These are phyloP conservation scores for Helicoverpa assulta DNA, from an alignment of 2,888 invertebrate genomes.

Conservation along the genomic window DNA sequence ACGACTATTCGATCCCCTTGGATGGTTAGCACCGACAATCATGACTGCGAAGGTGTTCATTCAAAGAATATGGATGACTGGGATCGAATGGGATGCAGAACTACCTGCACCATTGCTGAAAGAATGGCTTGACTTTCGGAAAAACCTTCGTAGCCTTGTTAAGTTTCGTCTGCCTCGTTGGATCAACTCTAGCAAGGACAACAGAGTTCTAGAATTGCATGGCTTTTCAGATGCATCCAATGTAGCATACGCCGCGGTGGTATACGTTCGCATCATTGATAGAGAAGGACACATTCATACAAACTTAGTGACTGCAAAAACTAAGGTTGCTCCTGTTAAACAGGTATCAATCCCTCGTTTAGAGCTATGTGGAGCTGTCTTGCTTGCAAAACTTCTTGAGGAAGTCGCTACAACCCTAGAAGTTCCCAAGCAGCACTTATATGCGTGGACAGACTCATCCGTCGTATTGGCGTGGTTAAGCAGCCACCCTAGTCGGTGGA, in stretches of 20 bases:
- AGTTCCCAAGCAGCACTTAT: conserved; percentile 11
- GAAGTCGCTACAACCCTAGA: conserved; percentile 24
- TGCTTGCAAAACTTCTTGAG: conserved; percentile 23
- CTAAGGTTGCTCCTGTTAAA: conserved; percentile 43
- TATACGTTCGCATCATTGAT: no score
- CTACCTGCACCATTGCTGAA: conserved; percentile 18
- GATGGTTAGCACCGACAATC: conserved; percentile 6
- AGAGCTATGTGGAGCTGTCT: conserved; percentile 34
- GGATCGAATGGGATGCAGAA: conserved; percentile 26
- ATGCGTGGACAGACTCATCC: no score
- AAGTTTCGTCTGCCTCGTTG: conserved; percentile 1
- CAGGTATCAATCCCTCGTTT: conserved; percentile 12
- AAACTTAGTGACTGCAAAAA: no score
- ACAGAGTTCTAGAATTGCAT: conserved; percentile 9
- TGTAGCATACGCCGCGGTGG: conserved; percentile 8
- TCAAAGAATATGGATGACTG: conserved; percentile 25
- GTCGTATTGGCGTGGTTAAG: no score
- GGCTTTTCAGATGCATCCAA: conserved; percentile 20
- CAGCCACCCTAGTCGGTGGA: no score
- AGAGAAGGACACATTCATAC: no score
- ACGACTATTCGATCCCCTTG: conserved; percentile 17
- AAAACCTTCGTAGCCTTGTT: neutral
- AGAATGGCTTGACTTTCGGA: conserved; percentile 18
- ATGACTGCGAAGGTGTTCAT: conserved; percentile 22
- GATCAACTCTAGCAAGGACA: conserved; percentile 3